A percentile compares a stretch with the other conserved stretches of the same genome.
Evolutionary conservation across 2,797 vertebrate species (phyloP).

Genomic region (Arrhamphus sclerolepis): DNA sequence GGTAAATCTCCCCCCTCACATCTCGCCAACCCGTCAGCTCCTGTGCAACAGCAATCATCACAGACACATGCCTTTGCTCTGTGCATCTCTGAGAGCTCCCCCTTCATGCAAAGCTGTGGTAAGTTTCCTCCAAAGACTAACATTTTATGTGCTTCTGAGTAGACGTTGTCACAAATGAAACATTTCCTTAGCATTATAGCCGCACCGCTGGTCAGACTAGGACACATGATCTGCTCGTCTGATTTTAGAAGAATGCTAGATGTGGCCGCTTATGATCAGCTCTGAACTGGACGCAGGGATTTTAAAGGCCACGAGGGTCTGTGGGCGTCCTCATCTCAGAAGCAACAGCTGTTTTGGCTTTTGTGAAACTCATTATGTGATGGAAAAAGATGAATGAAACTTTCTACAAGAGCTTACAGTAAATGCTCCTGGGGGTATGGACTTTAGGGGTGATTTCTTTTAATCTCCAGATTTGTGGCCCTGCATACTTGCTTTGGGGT

Average conservation of each 20-base stretch:
- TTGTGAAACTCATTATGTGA: slow-evolving; percentile 27
- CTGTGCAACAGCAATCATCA: slow-evolving; percentile 75
- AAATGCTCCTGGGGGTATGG: background rate
- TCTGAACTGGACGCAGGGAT: slow-evolving; percentile 32
- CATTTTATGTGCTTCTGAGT: slow-evolving; percentile 14
- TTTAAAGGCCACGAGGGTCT: slow-evolving; percentile 27
- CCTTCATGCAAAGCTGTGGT: background rate
- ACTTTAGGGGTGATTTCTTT: slow-evolving; percentile 3
- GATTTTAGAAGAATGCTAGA: slow-evolving; percentile 69
- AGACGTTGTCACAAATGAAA: slow-evolving; percentile 31
- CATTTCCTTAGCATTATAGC: slow-evolving; percentile 17
- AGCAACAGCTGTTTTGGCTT: slow-evolving; percentile 57
- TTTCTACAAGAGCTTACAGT: slow-evolving; percentile 10
- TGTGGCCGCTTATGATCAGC: slow-evolving; percentile 48
- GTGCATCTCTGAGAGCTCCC: slow-evolving; percentile 3
- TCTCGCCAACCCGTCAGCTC: slow-evolving; percentile 74
- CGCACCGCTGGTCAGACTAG: background rate
- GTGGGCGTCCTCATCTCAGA: slow-evolving; percentile 48
- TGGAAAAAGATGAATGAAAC: slow-evolving; percentile 50
- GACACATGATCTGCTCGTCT: slow-evolving; percentile 45
- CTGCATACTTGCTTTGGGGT: background rate
- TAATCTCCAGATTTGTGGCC: background rate
- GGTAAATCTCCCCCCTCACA: slow-evolving; percentile 73
- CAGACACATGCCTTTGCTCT: slow-evolving; percentile 66
- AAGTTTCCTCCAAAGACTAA: slow-evolving; percentile 14